A percentile compares a stretch with the other conserved stretches of the same genome.
Conservation (phyloP, 2,888 invertebrate genomes). For the Crossocerus cetratus region DNA sequence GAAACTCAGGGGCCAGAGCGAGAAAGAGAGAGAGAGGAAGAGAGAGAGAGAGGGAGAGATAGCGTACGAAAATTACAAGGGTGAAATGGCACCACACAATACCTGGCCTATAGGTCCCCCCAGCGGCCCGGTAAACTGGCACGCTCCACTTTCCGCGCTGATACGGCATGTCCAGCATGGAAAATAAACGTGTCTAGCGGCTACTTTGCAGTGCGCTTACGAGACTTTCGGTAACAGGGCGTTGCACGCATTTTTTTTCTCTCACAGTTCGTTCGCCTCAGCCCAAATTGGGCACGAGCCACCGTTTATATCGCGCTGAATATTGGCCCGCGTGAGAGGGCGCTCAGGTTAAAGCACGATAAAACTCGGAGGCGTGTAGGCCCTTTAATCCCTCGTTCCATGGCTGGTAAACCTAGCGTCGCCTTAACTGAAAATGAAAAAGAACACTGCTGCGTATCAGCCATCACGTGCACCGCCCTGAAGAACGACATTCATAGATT, state of each 20-base stretch:
- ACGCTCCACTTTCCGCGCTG: constrained; percentile 56
- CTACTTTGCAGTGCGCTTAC: constrained; percentile 30
- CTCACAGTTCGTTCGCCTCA: constrained; percentile 38
- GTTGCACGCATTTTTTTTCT: constrained; percentile 34
- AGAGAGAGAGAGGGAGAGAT: constrained; percentile 25
- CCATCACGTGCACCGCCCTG: not conserved
- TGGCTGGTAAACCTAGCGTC: not conserved
- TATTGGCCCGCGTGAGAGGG: constrained; percentile 44
- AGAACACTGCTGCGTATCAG: not conserved
- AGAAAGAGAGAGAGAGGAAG: constrained; percentile 13
- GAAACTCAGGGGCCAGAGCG: too few relatives aligned
- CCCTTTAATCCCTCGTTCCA: constrained; percentile 42
- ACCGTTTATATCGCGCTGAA: constrained; percentile 59
- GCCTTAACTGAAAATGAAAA: not conserved
- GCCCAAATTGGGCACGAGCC: constrained; percentile 51
- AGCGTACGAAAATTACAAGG: constrained; percentile 37
- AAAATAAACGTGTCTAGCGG: constrained; percentile 50
- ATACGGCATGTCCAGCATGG: constrained; percentile 57
- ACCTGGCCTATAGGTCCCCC: constrained; percentile 36
- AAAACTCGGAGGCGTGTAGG: constrained; percentile 36
- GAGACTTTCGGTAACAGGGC: constrained; percentile 31
- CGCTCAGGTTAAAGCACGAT: constrained; percentile 56
- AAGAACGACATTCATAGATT: not conserved
- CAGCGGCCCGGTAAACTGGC: constrained; percentile 17
- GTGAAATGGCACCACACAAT: constrained; percentile 42